Conservation (phyloP, 2,797 vertebrate species). For the Paguma larvata region DNA sequence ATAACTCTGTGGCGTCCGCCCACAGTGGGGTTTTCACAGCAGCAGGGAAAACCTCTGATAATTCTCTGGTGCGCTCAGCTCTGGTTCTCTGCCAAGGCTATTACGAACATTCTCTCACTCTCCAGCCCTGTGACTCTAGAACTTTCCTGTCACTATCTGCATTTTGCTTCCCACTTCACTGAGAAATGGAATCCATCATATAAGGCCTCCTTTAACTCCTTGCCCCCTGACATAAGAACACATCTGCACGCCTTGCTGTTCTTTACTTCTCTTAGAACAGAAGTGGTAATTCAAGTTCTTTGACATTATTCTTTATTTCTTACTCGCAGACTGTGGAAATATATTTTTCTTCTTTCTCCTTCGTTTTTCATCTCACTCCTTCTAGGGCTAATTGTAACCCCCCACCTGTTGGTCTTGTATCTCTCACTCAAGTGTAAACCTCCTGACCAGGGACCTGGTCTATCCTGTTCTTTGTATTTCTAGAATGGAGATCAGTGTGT, state of each 20-base stretch:
- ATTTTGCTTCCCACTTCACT: background rate
- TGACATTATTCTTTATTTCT: constrained; percentile 1
- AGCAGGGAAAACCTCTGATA: background rate
- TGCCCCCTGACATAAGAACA: background rate
- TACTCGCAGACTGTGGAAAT: constrained; percentile 6
- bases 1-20: background rate
- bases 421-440: background rate
- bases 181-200: background rate
- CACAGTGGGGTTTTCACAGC: background rate
- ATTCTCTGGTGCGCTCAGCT: background rate
- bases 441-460: background rate
- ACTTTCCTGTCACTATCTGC: background rate
- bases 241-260: background rate
- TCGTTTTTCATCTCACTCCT: constrained; percentile 43
- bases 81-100: background rate
- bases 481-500: background rate
- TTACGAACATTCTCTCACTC: background rate
- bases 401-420: background rate
- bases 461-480: background rate
- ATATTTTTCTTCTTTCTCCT: background rate
- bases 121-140: background rate
- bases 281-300: background rate
- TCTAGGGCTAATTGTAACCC: background rate
- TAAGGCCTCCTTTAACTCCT: constrained; percentile 9
- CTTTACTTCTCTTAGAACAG: constrained; percentile 10